Evolutionary conservation across 2,113 vertebrate genomes (phyloP).

Genomic region (Petaurus breviceps): DNA sequence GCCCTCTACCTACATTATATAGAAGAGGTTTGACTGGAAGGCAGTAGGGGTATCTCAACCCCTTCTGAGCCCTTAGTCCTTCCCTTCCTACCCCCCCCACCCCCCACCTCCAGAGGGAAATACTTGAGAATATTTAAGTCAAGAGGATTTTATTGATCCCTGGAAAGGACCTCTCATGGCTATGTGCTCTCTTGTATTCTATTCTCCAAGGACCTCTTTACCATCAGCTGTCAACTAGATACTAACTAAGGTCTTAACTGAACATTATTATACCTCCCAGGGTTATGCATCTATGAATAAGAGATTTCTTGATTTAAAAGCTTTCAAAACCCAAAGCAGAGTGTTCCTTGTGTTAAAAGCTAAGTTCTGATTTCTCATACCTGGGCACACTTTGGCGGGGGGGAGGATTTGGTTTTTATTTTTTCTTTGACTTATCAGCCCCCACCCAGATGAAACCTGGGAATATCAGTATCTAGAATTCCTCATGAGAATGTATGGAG

Average conservation of each 20-base stretch:
- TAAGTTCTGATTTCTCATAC: not conserved
- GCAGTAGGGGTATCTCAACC: not conserved
- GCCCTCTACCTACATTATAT: not conserved
- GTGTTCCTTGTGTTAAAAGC: not conserved
- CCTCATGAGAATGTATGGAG: not conserved
- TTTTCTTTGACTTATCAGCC: not conserved
- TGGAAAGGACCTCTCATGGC: not conserved
- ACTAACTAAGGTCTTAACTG: no score
- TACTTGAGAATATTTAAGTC: not conserved
- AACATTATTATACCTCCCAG: not conserved
- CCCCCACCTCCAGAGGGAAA: not conserved
- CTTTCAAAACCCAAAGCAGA: not conserved
- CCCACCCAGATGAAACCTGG: not conserved
- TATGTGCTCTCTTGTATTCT: not conserved
- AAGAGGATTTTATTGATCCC: not conserved
- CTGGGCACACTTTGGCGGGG: not conserved
- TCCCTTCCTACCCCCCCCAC: no score
- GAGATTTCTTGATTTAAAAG: not conserved
- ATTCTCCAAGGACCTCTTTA: not conserved
- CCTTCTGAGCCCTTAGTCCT: not conserved
- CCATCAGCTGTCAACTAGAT: not conserved
- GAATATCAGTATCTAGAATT: not conserved
- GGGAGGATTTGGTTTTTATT: not conserved
- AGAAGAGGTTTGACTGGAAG: not conserved
- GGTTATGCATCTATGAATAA: not conserved